phyloP scores from a whole-genome alignment of 2,888 invertebrate genomes.

The Phyto melanocephala region DNA sequence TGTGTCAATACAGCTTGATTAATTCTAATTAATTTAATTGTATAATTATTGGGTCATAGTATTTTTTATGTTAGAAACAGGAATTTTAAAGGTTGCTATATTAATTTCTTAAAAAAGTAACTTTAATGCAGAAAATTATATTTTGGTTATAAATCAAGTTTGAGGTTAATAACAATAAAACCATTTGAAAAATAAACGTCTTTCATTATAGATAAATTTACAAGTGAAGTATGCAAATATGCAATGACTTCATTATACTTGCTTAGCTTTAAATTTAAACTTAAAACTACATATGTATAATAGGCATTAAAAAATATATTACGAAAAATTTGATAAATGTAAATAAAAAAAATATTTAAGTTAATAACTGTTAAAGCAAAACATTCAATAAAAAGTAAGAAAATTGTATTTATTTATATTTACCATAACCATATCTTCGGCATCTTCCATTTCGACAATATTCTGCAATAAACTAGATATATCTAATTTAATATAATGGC shows the following conservation, averaged over 20 bases:
- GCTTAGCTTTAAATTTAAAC: background rate
- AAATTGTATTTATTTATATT: conserved; percentile 65
- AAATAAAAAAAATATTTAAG: background rate
- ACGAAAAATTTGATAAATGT: background rate
- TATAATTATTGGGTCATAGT: no score
- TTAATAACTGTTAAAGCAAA: no score
- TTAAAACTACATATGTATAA: background rate
- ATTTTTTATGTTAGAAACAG: no score
- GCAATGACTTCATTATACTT: background rate
- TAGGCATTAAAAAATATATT: background rate
- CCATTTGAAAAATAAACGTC: conserved; percentile 35
- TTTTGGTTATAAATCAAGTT: conserved; percentile 33
- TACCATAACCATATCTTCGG: conserved; percentile 79
- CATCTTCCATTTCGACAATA: conserved; percentile 91
- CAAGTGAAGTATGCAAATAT: background rate
- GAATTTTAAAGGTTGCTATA: no score
- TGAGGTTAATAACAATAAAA: conserved; percentile 52
- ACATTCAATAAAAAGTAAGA: background rate
- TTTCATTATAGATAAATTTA: background rate
- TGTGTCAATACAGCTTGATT: no score
- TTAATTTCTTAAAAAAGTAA: no score
- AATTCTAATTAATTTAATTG: no score
- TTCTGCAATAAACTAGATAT: conserved; percentile 90
- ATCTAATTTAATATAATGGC: conserved; percentile 90
- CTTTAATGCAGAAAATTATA: no score